Base-by-base conservation (phyloP, 2,113 vertebrate species). In the Grantiella picta region DNA sequence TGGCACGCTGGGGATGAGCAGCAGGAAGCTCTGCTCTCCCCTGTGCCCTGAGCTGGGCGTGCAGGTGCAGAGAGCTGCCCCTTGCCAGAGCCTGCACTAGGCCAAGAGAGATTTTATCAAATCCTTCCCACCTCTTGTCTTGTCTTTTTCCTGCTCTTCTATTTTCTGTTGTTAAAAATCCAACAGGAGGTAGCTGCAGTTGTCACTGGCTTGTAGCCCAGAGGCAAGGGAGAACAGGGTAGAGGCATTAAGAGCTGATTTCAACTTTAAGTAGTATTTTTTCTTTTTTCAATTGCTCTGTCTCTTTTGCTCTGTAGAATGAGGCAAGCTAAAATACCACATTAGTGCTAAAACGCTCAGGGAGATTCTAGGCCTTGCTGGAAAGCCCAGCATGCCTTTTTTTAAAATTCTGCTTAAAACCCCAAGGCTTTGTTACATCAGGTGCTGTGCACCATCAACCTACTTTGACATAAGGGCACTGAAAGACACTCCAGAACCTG, bases 81-180 rank as follows among this genome's bases (percentile, higher is more conserved):
- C 42, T 79, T 6, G 5, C 60, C 82, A 36, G 56, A 91, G 52
- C 69, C 68, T 49, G 57, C 60, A 50, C 12, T 8, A 89, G 70
- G n/a, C 57, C 89, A 49, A 35, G 76, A 42, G 86, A 91, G 76
- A 31, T 60, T 80, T 88, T 64, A 82, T 40, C 92, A 63, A 84
- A 28, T 45, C 82, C 35, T 80, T 69, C 49, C 63, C 82, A 27
- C 56, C 53, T 90, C 73, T 92, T 35, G 15, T 86, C 93, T 96
- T 95, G 93, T 96, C 94, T 96, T 96, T 96, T 94, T 78, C 92
- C 86, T 94, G 93, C 85, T 60, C 61, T 77, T 90, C 71, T 95
- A 5, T 86, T 92, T 96, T 86, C 40, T 44, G 16, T 35, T 57
- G 36, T 82, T 87, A 65, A 63, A 82, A 63, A 53, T 17, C 5